Percentiles rank a stretch among this genome's conserved stretches.
Evolutionary conservation across 2,113 vertebrate species (phyloP).

Genomic region (Odontesthes bonariensis): DNA sequence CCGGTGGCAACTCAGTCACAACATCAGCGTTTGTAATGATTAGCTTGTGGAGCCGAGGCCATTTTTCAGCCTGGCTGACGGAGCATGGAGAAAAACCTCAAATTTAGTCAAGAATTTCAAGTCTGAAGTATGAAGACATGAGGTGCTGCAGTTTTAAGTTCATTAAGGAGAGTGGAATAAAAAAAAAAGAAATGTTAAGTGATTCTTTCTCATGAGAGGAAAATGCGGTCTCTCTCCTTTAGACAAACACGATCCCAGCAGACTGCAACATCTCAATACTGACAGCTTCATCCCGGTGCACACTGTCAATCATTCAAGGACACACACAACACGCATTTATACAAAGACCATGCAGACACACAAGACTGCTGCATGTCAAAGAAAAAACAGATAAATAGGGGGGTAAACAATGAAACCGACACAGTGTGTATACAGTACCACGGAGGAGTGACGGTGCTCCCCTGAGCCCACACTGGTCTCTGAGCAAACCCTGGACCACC

Average conservation of each 20-base stretch:
- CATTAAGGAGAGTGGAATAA: conserved; percentile 15
- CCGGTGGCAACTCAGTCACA: conserved; percentile 10
- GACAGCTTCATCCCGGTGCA: conserved; percentile 22
- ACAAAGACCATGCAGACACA: conserved; percentile 4
- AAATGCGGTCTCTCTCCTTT: conserved; percentile 10
- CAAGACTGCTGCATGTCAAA: conserved; percentile 1
- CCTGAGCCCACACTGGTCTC: conserved; percentile 71
- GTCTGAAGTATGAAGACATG: conserved; percentile 31
- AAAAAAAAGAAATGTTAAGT: not conserved
- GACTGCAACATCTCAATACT: conserved; percentile 19
- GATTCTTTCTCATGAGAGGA: not conserved
- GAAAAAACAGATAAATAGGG: not conserved
- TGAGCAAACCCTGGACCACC: conserved; percentile 67
- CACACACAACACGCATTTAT: conserved; percentile 19
- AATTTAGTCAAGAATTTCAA: conserved; percentile 27
- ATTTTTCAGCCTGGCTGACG: conserved; percentile 21
- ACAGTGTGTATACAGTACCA: conserved; percentile 21
- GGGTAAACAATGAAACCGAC: conserved; percentile 47
- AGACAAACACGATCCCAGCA: conserved; percentile 23
- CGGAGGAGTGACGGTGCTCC: conserved; percentile 53
- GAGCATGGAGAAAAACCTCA: conserved; percentile 7
- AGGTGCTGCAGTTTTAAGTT: conserved; percentile 5
- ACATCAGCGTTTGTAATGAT: conserved; percentile 1
- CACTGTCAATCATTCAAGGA: conserved; percentile 42
- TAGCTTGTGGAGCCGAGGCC: conserved; percentile 25